Base-by-base conservation (phyloP, 2,113 vertebrate species). In the Axis porcinus region DNA sequence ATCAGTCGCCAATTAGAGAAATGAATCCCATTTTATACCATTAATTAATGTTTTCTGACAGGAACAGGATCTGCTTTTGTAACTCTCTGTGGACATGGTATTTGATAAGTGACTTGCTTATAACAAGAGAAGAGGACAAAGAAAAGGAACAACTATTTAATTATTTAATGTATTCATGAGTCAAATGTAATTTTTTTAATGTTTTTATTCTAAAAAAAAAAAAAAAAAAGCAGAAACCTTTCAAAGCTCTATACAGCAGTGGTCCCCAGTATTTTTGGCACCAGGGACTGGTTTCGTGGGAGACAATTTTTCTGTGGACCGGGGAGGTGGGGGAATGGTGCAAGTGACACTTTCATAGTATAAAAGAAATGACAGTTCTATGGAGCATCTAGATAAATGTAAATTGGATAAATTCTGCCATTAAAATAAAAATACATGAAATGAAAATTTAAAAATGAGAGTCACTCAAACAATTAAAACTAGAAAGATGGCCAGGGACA, bases 41-140 rank as follows among this genome's bases (percentile, higher is more conserved):
- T 30, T 79, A 79, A 33, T 43, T 92, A 94, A 93, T 97, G 17
- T 64, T 96, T 97, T 89, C 33, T 94, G 86, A 70, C 11, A 91
- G 33, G 21, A 93, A 78, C 54, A 91, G 91, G 97, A 45, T 40
- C 62, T 60, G 52, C 27, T 79, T 97, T 91, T 78, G 1, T 91
- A 87, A 74, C n/a, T 96, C 45, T 91, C 67, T 90, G 9, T 10
- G 47, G 79, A 92, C 60, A 86, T 94, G 23, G 15, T 82, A 89
- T 88, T 92, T 97, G 84, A 92, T 54, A 88, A 62, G 36, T 60
- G 36, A 52, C 27, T 87, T 97, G 36, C 62, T 95, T 96, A 78
- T 87, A 90, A 78, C 19, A 92, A 76, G 27, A 79, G 40, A 10
- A 40, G 43, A 78, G 43, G 43, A 67, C 15, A 60, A 47, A 57